Evolutionary conservation across 2,797 vertebrate species (phyloP), one percentile per base, ranked within the genome.

Genomic region (Sebastes baramenuke): DNA sequence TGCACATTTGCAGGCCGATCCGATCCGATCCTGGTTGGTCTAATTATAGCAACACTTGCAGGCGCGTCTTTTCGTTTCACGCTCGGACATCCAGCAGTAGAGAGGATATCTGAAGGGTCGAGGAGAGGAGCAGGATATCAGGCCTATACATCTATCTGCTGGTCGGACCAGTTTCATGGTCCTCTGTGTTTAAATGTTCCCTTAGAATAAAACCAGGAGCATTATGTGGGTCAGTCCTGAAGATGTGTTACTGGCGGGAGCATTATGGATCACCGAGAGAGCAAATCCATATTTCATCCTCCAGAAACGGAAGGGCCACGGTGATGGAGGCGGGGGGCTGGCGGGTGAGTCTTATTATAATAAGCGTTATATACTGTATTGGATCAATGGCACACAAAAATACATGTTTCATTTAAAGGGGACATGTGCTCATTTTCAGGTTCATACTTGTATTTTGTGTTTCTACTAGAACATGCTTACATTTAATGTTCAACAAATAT

Each of bases 281-380:
- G 98, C 98, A 11, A 99, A 99, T 89, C 98, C 98, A 0, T 99
- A 98, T 88, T 99, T 99, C 96, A 97, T 99, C 89, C 96, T 99
- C 67, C 98, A 99, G 96, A 96, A 97, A 87, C 96, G 98, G 85
- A 99, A 98, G 90, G 98, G 98, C 75, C 98, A 98, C 83, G 97
- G 97, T 24, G 97, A 97, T 66, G 96, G 97, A 88, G 97, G 97
- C 85, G 97, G 97, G 79, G 98, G 98, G 11, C 96, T 98, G 75
- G 97, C 98, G 0, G 98, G 97, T 98, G 93, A 97, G 96, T 92
- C 6, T 18, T 49, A 4, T 13, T 18, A 42, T 59, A 24, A 55
- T 59, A 24, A 55, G 6, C 38, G 1, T 20, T 3, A 49, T 6
- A 6, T 42, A 4, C 62, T 72, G 13, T 24, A 13, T 36, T 22